Percentiles rank a stretch among this genome's conserved stretches.
These are phyloP conservation scores for Philopotamus ludificatus DNA, from an alignment of 1,140 invertebrate genomes.

Conservation along the genomic window DNA sequence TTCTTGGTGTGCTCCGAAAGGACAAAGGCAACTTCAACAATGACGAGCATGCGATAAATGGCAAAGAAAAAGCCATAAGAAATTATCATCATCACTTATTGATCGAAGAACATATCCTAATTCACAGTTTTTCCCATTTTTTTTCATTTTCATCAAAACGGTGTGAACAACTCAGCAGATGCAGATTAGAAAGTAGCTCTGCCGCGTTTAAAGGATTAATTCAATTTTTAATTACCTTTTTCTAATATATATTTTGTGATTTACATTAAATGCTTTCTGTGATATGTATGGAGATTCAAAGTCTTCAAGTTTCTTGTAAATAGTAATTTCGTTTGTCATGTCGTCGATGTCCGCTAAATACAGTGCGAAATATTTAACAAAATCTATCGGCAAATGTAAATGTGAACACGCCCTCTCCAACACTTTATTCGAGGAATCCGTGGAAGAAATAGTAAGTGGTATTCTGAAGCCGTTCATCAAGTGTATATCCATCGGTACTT, in stretches of 20 bases:
- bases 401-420: constrained; percentile 76
- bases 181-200: too few relatives aligned
- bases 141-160: too few relatives aligned
- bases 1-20: too few relatives aligned
- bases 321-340: constrained; percentile 68
- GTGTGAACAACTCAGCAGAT: too few relatives aligned
- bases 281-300: constrained; percentile 97
- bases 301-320: constrained; percentile 86
- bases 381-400: constrained; percentile 74
- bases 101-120: too few relatives aligned
- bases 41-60: too few relatives aligned
- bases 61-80: too few relatives aligned
- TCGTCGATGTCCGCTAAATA: constrained; percentile 78
- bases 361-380: constrained; percentile 84
- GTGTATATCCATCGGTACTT: constrained; percentile 78
- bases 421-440: constrained; percentile 78
- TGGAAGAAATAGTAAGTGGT: constrained; percentile 75
- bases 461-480: constrained; percentile 85
- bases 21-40: too few relatives aligned
- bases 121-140: too few relatives aligned
- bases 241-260: constrained; percentile 70
- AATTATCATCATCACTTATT: too few relatives aligned
- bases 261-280: constrained; percentile 63
- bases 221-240: constrained; percentile 61
- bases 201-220: too few relatives aligned